Conservation (phyloP, 2,888 invertebrate genomes). For the Leucoma salicis region DNA sequence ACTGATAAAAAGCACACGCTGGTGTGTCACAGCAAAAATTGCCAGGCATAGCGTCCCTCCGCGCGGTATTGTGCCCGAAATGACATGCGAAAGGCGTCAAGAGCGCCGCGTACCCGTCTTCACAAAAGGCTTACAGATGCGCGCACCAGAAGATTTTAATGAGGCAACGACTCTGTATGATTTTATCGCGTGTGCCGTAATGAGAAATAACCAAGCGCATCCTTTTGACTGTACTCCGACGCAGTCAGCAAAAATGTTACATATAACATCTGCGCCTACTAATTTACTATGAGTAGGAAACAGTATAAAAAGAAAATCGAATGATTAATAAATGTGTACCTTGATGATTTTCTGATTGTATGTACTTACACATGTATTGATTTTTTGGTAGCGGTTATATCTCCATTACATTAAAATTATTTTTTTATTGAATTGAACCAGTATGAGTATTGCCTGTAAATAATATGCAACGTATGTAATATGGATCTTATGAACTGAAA, state of each 20-base stretch:
- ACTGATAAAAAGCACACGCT: constrained; percentile 62
- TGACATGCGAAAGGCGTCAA: constrained; percentile 80
- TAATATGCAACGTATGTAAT: no score
- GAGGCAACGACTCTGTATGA: constrained; percentile 81
- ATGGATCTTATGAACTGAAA: no score
- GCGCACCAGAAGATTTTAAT: constrained; percentile 82
- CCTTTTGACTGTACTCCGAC: constrained; percentile 71
- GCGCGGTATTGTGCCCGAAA: constrained; percentile 74
- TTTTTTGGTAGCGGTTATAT: no score
- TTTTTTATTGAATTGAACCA: no score
- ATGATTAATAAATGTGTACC: constrained; percentile 14
- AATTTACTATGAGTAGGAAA: constrained; percentile 33
- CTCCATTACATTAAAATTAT: no score
- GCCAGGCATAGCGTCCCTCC: constrained; percentile 51
- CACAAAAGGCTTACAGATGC: constrained; percentile 81
- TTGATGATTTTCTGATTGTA: no score
- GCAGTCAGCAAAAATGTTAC: constrained; percentile 61
- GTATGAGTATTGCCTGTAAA: no score
- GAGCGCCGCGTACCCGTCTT: constrained; percentile 68
- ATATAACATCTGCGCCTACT: constrained; percentile 47
- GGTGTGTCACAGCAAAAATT: constrained; percentile 67
- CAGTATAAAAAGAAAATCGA: constrained; percentile 13
- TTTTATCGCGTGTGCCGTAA: constrained; percentile 79
- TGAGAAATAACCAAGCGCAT: constrained; percentile 81
- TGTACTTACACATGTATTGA: no score